Base-by-base conservation (phyloP, 2,888 invertebrate species). In the Nymphalis c-album region DNA sequence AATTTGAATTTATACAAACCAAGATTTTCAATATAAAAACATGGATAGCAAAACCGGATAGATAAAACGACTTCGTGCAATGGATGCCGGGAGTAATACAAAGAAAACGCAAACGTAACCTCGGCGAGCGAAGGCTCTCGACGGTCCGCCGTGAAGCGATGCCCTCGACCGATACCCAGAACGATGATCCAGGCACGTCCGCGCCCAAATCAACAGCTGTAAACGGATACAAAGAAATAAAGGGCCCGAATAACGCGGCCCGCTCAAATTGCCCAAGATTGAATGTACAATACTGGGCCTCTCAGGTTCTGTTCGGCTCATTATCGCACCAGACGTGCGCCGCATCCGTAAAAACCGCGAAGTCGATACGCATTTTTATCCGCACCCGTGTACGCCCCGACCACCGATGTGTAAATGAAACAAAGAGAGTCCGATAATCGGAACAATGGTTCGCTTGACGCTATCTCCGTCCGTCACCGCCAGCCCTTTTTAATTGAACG, bases 281-380 rank as follows among this genome's bases (percentile, higher is more conserved):
- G 71, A 47, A 60, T 72, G 74, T 74, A 69, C 69, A 69, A 68
- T 59, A 58, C 40, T 46, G 40, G 64, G 40, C 64, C 51, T 57
- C 55, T 73, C 72, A 62, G 68, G 46, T 60, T 53, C 47, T 40
- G 50, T 63, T 63, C 73, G 76, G 75, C 75, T 77, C 75, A 72
- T 76, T 75, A 74, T 76, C 75, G 74, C 69, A 51, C 69, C 69
- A 76, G 75, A 81, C 83, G 82, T 81, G 83, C 76, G 73, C 77
- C 68, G 81, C 78, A 78, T 82, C 31, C 74, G 67, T 71, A 74
- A 69, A 73, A 69, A 68, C 58, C 71, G 70, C 71, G 74, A 62
- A 58, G 60, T 60, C 60, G 58, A 58, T 66, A 63, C 64, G 60
- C 46, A 67, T 60, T 68, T 68, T 63, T 68, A 60, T 68, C 50